Evolutionary conservation across 2,113 vertebrate genomes (phyloP), one percentile per base, ranked within the genome.

Genomic region (Gulo gulo): DNA sequence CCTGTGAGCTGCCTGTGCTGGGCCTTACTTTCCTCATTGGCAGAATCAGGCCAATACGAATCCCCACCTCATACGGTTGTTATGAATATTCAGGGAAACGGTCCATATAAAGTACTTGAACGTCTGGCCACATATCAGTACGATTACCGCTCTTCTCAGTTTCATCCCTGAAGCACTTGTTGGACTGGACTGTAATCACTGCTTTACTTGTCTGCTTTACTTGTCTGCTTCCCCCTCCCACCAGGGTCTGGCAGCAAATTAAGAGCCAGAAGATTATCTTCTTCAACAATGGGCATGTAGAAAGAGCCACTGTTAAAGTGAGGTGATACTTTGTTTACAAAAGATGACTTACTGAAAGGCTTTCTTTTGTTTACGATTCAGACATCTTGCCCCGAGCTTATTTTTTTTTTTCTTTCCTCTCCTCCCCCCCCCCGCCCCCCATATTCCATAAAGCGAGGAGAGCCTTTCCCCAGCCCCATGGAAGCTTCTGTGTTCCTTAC

Each of bases 131-230:
- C 9, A 0, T 47, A 1, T 20, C 73, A 2, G 23, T 12, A 6
- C 55, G 24, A 0, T 74, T 16, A n/a, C 45, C 20, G 1, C 9
- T 7, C 2, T 4, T 57, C 5, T 14, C 15, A 2, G 23, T 39
- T 42, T 50, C 29, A 11, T 74, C 69, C 12, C 6, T 21, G 47
- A 59, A 63, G 52, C 20, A 13, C 50, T 57, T 21, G 12, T 4
- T 9, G 24, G 31, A 29, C 79, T 52, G 52, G n/a, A 20, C 47
- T 21, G 34, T 29, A 1, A 12, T 74, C 65, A 24, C 13, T n/a
- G 42, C 50, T n/a, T 63, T 81, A 24, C 45, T 39, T 11, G 14
- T 57, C 57, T 39, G 4, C 59, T 31, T 34, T 42, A 42, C 45
- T 39, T 11, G 14, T 57, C 57, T 39, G 5, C 59, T 31, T 34